A percentile compares a stretch with the other conserved stretches of the same genome.
Conservation (phyloP, 92 coral and sea anemone species). For the Epizoanthus illoricatus region DNA sequence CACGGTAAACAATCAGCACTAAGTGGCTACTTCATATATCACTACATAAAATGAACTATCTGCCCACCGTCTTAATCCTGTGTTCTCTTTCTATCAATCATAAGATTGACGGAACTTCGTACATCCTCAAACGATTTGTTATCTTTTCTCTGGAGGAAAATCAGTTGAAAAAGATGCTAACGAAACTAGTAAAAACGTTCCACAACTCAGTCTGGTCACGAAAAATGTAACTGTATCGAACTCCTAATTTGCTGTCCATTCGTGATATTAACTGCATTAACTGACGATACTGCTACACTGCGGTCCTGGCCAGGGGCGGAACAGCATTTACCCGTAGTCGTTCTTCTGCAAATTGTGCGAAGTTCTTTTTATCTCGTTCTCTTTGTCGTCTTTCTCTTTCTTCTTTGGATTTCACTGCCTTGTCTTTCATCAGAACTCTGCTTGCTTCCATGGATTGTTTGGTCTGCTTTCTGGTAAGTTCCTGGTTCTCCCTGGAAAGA, state of each 20-base stretch:
- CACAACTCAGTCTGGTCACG: no score
- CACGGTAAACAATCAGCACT: no score
- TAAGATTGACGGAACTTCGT: not conserved
- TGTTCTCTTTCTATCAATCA: not conserved
- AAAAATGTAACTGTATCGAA: no score
- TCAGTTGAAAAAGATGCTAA: no score
- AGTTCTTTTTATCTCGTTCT: constrained; percentile 79
- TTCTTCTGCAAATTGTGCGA: constrained; percentile 83
- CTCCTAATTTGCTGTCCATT: no score
- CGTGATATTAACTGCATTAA: no score
- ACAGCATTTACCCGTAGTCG: constrained; percentile 63
- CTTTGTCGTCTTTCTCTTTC: constrained; percentile 86
- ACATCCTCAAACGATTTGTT: no score
- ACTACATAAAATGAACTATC: not conserved
- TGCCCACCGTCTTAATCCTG: not conserved
- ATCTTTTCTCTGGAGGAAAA: no score
- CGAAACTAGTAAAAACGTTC: no score
- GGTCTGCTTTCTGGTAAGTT: constrained; percentile 81
- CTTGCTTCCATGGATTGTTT: constrained; percentile 89
- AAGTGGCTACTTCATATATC: no score
- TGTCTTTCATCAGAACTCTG: constrained; percentile 60
- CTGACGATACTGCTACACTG: no score
- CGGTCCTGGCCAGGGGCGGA: no score
- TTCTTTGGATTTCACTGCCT: constrained; percentile 74
- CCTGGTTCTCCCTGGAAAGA: constrained; percentile 67